phyloP scores from a whole-genome alignment of 1,140 invertebrate genomes.

The Leucophenga varia region DNA sequence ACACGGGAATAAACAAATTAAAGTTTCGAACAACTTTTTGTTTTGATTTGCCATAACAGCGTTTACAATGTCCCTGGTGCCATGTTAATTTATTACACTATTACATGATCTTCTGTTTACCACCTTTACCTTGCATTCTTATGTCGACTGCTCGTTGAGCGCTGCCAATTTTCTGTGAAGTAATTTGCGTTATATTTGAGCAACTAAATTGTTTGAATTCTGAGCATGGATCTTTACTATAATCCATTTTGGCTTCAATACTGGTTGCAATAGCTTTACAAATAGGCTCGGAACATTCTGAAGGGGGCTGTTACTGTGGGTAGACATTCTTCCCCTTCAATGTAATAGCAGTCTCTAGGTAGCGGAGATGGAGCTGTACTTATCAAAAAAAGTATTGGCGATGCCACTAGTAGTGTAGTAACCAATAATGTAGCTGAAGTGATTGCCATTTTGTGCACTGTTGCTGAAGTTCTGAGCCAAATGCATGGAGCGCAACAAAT shows the following conservation, averaged over 20 bases:
- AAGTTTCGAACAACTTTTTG: too few relatives aligned
- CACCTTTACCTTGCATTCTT: too few relatives aligned
- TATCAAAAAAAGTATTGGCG: slow-evolving; percentile 65
- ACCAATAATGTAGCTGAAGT: slow-evolving; percentile 63
- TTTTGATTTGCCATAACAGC: too few relatives aligned
- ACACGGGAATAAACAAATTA: too few relatives aligned
- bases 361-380: slow-evolving; percentile 61
- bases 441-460: slow-evolving; percentile 65
- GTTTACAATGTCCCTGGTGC: too few relatives aligned
- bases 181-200: too few relatives aligned
- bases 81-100: too few relatives aligned
- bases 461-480: slow-evolving; percentile 62
- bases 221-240: slow-evolving; percentile 60
- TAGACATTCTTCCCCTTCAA: slow-evolving; percentile 55
- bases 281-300: slow-evolving; percentile 41
- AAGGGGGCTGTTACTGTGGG: slow-evolving; percentile 33
- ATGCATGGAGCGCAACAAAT: slow-evolving; percentile 64
- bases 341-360: slow-evolving; percentile 59
- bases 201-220: slow-evolving; percentile 68
- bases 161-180: too few relatives aligned
- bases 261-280: slow-evolving; percentile 50
- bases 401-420: slow-evolving; percentile 63
- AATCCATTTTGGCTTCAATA: slow-evolving; percentile 49
- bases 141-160: too few relatives aligned
- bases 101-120: too few relatives aligned